phyloP scores from a whole-genome alignment of 2,888 invertebrate genomes.

The Andrena dorsata region DNA sequence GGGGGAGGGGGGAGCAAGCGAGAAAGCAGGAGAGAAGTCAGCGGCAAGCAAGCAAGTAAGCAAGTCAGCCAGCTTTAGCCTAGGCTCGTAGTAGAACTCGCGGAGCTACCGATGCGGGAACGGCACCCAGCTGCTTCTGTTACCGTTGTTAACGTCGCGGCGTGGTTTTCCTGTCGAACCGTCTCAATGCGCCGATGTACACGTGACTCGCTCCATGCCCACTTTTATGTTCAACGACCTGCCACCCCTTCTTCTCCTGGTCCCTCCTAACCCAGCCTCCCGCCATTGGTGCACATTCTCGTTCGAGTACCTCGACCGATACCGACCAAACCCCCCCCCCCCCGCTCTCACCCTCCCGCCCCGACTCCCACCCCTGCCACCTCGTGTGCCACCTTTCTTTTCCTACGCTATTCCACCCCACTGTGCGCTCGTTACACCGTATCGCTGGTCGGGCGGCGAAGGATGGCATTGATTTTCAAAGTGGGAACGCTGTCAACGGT shows the following conservation, averaged over 20 bases:
- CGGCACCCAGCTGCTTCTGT: conserved; percentile 55
- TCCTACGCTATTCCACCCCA: conserved; percentile 50
- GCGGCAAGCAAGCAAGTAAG: conserved; percentile 45
- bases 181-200: conserved; percentile 68
- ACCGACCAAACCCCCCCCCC: conserved; percentile 35
- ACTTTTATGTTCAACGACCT: conserved; percentile 75
- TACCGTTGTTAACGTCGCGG: conserved; percentile 60
- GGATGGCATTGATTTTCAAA: conserved; percentile 69
- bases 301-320: conserved; percentile 66
- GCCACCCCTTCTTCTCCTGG: conserved; percentile 61
- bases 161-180: conserved; percentile 71
- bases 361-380: conserved; percentile 28
- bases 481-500: conserved; percentile 56
- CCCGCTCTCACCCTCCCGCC: conserved; percentile 22
- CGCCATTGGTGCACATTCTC: conserved; percentile 64
- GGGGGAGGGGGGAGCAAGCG: conserved; percentile 10
- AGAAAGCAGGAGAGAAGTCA: conserved; percentile 42
- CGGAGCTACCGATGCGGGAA: conserved; percentile 53
- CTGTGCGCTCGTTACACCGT: conserved; percentile 61
- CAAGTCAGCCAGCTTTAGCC: conserved; percentile 44
- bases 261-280: conserved; percentile 65
- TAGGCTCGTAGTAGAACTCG: conserved; percentile 43
- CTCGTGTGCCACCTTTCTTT: conserved; percentile 48
- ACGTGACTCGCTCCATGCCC: conserved; percentile 70
- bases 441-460: conserved; percentile 43